phyloP scores from a whole-genome alignment of 2,797 vertebrate genomes.

The Lutjanus campechanus region DNA sequence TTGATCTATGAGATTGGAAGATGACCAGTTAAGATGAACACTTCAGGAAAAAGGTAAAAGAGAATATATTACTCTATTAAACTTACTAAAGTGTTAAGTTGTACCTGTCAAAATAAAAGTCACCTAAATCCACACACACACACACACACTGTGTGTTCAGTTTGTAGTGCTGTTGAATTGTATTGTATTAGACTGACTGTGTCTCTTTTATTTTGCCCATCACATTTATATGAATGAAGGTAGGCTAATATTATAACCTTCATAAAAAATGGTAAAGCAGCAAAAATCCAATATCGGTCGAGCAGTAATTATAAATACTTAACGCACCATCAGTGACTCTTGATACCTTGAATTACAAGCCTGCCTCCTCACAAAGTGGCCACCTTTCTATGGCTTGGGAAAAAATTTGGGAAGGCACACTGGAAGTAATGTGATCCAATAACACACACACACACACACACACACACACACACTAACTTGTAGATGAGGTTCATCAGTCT shows the following conservation, averaged over 20 bases:
- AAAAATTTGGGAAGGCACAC: slow-evolving; percentile 21
- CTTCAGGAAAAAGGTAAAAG: too few species aligned
- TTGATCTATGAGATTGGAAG: too few species aligned
- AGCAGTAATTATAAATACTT: background rate
- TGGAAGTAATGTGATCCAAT: slow-evolving; percentile 38
- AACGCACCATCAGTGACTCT: background rate
- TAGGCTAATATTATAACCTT: too few species aligned
- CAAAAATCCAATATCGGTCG: too few species aligned
- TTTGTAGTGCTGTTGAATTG: background rate
- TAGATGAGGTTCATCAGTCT: too few species aligned
- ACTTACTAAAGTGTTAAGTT: too few species aligned
- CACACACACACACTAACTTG: background rate
- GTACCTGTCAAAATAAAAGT: too few species aligned
- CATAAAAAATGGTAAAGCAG: background rate
- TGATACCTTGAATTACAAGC: background rate
- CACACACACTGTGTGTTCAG: background rate
- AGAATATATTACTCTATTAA: too few species aligned
- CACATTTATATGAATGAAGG: too few species aligned
- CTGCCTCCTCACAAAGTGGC: background rate
- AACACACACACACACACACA: slow-evolving; percentile 21
- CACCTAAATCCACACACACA: too few species aligned
- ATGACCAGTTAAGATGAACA: too few species aligned
- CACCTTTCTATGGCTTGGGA: slow-evolving; percentile 12
- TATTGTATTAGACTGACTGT: background rate
- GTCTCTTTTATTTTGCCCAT: too few species aligned